phyloP scores from a whole-genome alignment of 1,140 invertebrate species.

The Lasioglossum baleicum region DNA sequence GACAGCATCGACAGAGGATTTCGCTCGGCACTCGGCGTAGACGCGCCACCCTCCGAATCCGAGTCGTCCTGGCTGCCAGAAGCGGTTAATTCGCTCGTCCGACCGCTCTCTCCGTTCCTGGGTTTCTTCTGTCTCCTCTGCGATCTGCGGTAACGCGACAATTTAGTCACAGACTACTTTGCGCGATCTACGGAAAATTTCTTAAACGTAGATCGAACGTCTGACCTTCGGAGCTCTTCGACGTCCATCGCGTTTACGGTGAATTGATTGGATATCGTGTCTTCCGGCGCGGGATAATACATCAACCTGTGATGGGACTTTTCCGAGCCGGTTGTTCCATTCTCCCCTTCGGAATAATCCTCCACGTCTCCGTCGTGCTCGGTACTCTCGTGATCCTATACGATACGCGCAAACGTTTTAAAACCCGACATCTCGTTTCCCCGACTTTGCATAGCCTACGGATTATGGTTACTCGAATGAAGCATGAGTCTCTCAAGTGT shows the following conservation, averaged over 20 bases:
- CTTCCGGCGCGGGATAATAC: constrained; percentile 80
- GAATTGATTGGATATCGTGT: constrained; percentile 85
- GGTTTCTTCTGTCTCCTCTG: constrained; percentile 86
- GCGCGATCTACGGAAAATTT: neutral
- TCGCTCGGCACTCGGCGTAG: constrained; percentile 79
- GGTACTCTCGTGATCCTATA: constrained; percentile 86
- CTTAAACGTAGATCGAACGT: no score
- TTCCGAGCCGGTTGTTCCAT: constrained; percentile 86
- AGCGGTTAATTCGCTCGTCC: constrained; percentile 80
- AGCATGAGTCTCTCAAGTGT: constrained; percentile 7
- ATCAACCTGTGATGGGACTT: constrained; percentile 80
- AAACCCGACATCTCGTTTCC: no score
- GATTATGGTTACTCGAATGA: neutral
- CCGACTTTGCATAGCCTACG: no score
- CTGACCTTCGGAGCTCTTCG: constrained; percentile 87
- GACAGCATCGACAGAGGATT: constrained; percentile 82
- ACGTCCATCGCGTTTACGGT: constrained; percentile 93
- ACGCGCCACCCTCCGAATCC: constrained; percentile 86
- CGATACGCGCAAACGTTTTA: neutral
- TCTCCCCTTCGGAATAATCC: constrained; percentile 91
- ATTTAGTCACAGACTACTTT: no score
- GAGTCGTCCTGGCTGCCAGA: constrained; percentile 85
- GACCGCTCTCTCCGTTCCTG: constrained; percentile 77
- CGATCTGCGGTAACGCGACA: constrained; percentile 80
- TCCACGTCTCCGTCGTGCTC: constrained; percentile 93